Percentiles rank a stretch among this genome's conserved stretches.
phyloP scores from a whole-genome alignment of 2,797 vertebrate species.

The Enteromius treurensis region DNA sequence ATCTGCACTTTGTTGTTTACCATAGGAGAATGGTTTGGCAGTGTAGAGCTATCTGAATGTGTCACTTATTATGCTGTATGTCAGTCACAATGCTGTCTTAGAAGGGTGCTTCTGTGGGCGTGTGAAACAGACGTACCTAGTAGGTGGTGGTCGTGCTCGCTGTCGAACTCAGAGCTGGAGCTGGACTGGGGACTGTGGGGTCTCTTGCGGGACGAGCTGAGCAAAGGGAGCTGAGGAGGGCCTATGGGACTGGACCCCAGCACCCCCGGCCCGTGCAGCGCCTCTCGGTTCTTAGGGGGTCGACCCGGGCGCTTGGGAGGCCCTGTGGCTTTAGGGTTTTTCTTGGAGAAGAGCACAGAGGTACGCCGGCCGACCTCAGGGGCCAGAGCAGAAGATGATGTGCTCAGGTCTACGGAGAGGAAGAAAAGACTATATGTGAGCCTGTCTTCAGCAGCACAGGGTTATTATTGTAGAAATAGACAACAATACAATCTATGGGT shows the following conservation, averaged over 20 bases:
- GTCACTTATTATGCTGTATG: neutral
- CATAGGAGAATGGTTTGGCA: neutral
- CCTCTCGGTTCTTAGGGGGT: conserved; percentile 94
- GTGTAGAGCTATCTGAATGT: no score
- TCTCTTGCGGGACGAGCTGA: conserved; percentile 88
- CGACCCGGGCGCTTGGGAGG: conserved; percentile 96
- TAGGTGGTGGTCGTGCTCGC: conserved; percentile 88
- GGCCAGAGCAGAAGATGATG: conserved; percentile 88
- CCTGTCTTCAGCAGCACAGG: no score
- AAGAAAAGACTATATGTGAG: no score
- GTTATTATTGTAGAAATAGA: no score
- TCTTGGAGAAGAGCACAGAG: conserved; percentile 98
- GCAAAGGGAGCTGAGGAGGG: conserved; percentile 91
- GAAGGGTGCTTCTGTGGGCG: neutral
- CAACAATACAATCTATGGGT: no score
- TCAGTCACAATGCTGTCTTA: neutral
- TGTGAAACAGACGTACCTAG: conserved; percentile 77
- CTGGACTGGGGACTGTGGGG: conserved; percentile 90
- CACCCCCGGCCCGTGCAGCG: conserved; percentile 77
- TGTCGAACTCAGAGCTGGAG: conserved; percentile 96
- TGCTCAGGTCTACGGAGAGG: conserved; percentile 80
- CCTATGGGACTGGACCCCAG: conserved; percentile 90
- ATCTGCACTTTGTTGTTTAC: neutral
- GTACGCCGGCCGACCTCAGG: conserved; percentile 97
- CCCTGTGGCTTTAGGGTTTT: conserved; percentile 93